Conservation (phyloP, 2,113 vertebrate genomes). For the Channa maculata region DNA sequence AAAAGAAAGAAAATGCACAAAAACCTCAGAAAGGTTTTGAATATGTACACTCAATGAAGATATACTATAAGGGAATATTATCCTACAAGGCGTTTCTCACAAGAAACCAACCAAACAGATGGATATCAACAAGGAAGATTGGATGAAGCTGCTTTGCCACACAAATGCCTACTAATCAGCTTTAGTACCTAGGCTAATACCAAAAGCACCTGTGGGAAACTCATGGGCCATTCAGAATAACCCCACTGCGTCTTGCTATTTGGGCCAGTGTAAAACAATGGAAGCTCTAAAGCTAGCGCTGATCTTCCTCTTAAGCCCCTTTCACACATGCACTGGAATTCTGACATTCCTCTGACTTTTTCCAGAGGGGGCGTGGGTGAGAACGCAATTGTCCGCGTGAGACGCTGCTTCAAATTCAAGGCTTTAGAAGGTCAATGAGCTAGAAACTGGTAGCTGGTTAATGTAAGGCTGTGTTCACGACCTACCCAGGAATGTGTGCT, state of each 20-base stretch:
- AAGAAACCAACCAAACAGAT: slow-evolving; percentile 9
- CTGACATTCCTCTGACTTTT: too few species aligned
- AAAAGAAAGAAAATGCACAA: not conserved
- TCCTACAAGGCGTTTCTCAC: not conserved
- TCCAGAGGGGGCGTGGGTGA: too few species aligned
- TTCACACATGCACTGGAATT: too few species aligned
- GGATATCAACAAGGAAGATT: slow-evolving; percentile 52
- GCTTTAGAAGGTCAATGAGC: too few species aligned
- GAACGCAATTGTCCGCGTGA: too few species aligned
- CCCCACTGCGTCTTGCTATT: slow-evolving; percentile 55
- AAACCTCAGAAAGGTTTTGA: not conserved
- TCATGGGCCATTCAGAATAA: slow-evolving; percentile 57
- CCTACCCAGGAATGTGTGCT: not conserved
- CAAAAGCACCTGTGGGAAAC: slow-evolving; percentile 81
- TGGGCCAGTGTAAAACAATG: slow-evolving; percentile 58
- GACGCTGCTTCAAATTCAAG: too few species aligned
- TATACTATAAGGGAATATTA: not conserved
- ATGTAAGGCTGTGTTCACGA: too few species aligned
- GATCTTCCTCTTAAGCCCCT: slow-evolving; percentile 36
- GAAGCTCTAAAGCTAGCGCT: slow-evolving; percentile 38
- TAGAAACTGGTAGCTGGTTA: too few species aligned
- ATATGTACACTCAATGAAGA: not conserved
- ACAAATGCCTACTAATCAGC: slow-evolving; percentile 78
- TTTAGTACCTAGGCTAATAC: slow-evolving; percentile 80
- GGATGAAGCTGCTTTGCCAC: slow-evolving; percentile 61